phyloP scores from a whole-genome alignment of 2,888 invertebrate species.

The Augiades crinisus region DNA sequence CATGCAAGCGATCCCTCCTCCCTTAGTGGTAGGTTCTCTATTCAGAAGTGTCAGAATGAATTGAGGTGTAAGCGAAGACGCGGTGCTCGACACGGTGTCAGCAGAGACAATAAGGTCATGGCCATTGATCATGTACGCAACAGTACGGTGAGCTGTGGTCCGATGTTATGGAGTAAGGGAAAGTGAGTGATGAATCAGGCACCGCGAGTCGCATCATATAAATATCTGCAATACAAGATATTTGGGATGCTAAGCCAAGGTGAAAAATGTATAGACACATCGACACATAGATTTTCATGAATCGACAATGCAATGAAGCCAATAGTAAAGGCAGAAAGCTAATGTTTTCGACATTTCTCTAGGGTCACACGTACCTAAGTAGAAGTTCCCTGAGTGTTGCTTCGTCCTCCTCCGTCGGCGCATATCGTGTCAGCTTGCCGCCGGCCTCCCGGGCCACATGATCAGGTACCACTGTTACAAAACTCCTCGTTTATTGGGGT shows the following conservation, averaged over 20 bases:
- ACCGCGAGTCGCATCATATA: constrained; percentile 55
- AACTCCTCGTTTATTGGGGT: constrained; percentile 63
- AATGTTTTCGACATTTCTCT: constrained; percentile 50
- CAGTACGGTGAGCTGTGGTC: constrained; percentile 52
- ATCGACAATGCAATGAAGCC: constrained; percentile 60
- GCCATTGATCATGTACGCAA: constrained; percentile 57
- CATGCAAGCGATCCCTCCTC: constrained; percentile 58
- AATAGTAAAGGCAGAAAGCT: constrained; percentile 70
- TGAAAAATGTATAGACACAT: constrained; percentile 58
- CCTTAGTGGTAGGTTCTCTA: constrained; percentile 23
- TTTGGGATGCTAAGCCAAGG: constrained; percentile 72
- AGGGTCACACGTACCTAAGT: constrained; percentile 88
- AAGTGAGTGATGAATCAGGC: constrained; percentile 56
- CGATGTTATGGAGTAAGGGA: constrained; percentile 51
- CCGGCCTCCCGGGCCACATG: constrained; percentile 81
- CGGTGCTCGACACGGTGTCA: constrained; percentile 32
- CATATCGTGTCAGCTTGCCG: constrained; percentile 87
- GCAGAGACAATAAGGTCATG: constrained; percentile 43
- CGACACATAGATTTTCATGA: constrained; percentile 55
- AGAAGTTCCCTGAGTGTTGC: constrained; percentile 97
- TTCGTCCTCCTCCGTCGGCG: constrained; percentile 94
- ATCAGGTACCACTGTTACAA: constrained; percentile 78
- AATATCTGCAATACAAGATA: constrained; percentile 76
- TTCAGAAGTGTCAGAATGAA: constrained; percentile 31
- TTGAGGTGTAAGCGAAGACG: constrained; percentile 34